Percentiles rank a stretch among this genome's conserved stretches.
These are phyloP conservation scores for Acromyrmex charruanus DNA, from an alignment of 1,140 invertebrate species.

Conservation along the genomic window DNA sequence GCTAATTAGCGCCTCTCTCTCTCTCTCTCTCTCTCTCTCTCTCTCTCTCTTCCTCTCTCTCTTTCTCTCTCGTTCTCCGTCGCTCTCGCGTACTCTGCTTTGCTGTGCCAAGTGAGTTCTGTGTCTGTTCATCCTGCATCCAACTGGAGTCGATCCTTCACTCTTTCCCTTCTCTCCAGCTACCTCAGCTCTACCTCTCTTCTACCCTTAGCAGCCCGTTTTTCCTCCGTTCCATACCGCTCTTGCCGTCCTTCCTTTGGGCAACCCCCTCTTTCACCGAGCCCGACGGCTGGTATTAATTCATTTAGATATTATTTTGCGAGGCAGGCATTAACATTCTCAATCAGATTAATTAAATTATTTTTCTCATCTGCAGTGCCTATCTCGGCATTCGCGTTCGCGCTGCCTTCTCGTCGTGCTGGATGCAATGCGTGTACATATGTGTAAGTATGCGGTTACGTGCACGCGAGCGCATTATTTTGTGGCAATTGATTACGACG, in stretches of 20 bases:
- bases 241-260: slow-evolving; percentile 57
- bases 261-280: slow-evolving; percentile 68
- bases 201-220: slow-evolving; percentile 43
- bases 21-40: slow-evolving; percentile 9
- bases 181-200: slow-evolving; percentile 32
- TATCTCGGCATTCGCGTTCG: background rate
- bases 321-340: slow-evolving; percentile 83
- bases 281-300: slow-evolving; percentile 81
- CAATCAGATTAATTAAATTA: slow-evolving; percentile 86
- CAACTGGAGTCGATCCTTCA: slow-evolving; percentile 60
- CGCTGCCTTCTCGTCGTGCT: slow-evolving; percentile 24
- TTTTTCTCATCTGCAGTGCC: slow-evolving; percentile 71
- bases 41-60: slow-evolving; percentile 28
- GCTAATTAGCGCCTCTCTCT: slow-evolving; percentile 85
- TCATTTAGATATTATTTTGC: slow-evolving; percentile 85
- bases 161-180: slow-evolving; percentile 68
- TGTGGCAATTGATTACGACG: slow-evolving; percentile 54
- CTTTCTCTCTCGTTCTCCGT: slow-evolving; percentile 56
- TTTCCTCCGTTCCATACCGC: slow-evolving; percentile 51
- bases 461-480: slow-evolving; percentile 38
- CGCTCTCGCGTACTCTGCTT: slow-evolving; percentile 52
- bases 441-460: background rate
- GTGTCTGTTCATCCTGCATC: slow-evolving; percentile 75
- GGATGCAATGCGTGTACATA: background rate
- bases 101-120: slow-evolving; percentile 67